These are phyloP conservation scores for Nerophis ophidion DNA, from an alignment of 2,113 vertebrate genomes.

Conservation along the genomic window DNA sequence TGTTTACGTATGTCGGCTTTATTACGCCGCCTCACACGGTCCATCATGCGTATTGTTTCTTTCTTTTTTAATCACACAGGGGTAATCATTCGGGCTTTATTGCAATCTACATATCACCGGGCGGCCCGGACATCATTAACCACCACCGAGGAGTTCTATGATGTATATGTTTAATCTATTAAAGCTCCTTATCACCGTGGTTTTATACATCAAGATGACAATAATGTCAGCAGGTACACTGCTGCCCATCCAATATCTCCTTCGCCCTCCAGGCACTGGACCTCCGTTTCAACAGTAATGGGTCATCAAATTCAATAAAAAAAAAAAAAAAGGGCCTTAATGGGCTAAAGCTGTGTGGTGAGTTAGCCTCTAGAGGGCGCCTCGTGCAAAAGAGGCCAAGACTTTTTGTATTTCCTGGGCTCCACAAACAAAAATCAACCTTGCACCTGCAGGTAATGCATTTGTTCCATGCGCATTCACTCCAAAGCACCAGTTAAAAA, in stretches of 20 bases:
- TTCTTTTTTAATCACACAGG: slow-evolving; percentile 48
- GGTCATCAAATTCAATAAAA: slow-evolving; percentile 66
- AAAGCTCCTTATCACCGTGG: slow-evolving; percentile 45
- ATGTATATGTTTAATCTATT: slow-evolving; percentile 65
- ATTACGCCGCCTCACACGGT: slow-evolving; percentile 39
- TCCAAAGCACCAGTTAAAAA: background rate
- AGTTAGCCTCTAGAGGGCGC: slow-evolving; percentile 60
- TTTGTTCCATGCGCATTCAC: slow-evolving; percentile 12
- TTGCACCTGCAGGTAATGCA: slow-evolving; percentile 15
- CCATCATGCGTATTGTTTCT: slow-evolving; percentile 45
- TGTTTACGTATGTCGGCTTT: slow-evolving; percentile 61
- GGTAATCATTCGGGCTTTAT: slow-evolving; percentile 46
- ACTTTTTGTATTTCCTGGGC: slow-evolving; percentile 49
- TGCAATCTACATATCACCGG: slow-evolving; percentile 50
- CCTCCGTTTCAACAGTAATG: slow-evolving; percentile 55
- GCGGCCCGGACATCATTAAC: slow-evolving; percentile 52
- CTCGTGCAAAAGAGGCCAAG: slow-evolving; percentile 24
- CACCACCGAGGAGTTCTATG: slow-evolving; percentile 38
- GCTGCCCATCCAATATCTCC: slow-evolving; percentile 59
- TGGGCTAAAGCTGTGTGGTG: background rate
- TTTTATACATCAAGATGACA: slow-evolving; percentile 48
- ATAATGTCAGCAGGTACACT: slow-evolving; percentile 59
- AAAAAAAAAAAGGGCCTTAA: slow-evolving; percentile 25
- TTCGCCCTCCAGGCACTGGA: slow-evolving; percentile 51
- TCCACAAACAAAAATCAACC: slow-evolving; percentile 32